These are phyloP conservation scores for Strigops habroptila DNA, from an alignment of 2,113 vertebrate species.

Conservation along the genomic window DNA sequence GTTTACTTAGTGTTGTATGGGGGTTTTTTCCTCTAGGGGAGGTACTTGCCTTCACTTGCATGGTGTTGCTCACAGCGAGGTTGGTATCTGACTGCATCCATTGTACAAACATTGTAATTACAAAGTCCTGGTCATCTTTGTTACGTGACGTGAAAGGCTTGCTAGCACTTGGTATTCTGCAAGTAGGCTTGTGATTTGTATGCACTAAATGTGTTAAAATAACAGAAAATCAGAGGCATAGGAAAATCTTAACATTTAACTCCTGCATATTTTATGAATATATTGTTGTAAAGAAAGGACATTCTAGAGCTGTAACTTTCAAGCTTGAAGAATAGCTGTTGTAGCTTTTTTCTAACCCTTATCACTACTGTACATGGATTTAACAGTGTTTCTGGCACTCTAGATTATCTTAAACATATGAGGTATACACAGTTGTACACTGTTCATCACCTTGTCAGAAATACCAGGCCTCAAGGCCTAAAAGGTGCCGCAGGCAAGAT, in stretches of 20 bases:
- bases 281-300: background rate
- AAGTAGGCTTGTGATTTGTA: background rate
- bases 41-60: background rate
- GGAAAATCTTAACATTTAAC: background rate
- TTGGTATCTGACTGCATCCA: background rate
- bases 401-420: background rate
- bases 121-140: background rate
- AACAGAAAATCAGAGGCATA: background rate
- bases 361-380: background rate
- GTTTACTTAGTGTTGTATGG: background rate
- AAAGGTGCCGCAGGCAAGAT: slow-evolving; percentile 10
- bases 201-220: background rate
- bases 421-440: background rate
- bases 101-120: background rate
- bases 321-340: background rate
- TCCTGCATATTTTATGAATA: background rate
- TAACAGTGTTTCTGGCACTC: background rate
- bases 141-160: background rate
- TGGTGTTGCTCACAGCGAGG: background rate
- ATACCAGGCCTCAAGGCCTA: background rate
- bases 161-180: background rate
- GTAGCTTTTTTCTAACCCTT: background rate
- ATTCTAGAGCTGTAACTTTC: background rate
- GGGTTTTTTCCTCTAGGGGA: background rate
- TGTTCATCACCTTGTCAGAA: slow-evolving; percentile 1